Evolutionary conservation across 2,797 vertebrate species (phyloP).

Genomic region (Esox lucius): DNA sequence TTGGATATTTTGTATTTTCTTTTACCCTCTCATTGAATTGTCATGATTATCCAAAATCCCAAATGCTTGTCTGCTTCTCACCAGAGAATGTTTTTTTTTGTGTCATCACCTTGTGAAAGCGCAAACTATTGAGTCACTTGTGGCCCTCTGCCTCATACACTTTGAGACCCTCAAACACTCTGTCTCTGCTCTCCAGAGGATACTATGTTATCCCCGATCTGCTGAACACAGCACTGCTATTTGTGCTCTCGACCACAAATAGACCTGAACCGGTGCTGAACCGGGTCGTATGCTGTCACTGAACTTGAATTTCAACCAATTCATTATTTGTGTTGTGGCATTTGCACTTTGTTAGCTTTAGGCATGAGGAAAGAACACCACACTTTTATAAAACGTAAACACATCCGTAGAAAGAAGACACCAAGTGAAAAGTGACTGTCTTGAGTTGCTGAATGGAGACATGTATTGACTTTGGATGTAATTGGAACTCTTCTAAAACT

Average conservation of each 20-base stretch:
- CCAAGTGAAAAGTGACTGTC: background rate
- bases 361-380: background rate
- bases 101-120: background rate
- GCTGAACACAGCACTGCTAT: background rate
- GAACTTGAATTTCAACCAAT: background rate
- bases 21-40: slow-evolving; percentile 44
- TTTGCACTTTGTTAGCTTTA: background rate
- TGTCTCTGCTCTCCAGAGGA: background rate
- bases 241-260: background rate
- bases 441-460: background rate
- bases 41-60: slow-evolving; percentile 25
- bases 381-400: slow-evolving; percentile 19
- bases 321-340: background rate
- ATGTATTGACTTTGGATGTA: background rate
- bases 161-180: slow-evolving; percentile 1
- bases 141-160: background rate
- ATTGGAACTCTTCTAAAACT: background rate
- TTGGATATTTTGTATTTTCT: slow-evolving; percentile 36
- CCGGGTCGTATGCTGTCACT: background rate
- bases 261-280: background rate
- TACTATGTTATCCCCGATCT: background rate
- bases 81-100: background rate
- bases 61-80: slow-evolving; percentile 8
- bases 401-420: slow-evolving; percentile 18
- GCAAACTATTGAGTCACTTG: background rate